Percentiles rank a stretch among this genome's conserved stretches.
Evolutionary conservation across 2,113 vertebrate species (phyloP).

Genomic region (Nipponia nippon): DNA sequence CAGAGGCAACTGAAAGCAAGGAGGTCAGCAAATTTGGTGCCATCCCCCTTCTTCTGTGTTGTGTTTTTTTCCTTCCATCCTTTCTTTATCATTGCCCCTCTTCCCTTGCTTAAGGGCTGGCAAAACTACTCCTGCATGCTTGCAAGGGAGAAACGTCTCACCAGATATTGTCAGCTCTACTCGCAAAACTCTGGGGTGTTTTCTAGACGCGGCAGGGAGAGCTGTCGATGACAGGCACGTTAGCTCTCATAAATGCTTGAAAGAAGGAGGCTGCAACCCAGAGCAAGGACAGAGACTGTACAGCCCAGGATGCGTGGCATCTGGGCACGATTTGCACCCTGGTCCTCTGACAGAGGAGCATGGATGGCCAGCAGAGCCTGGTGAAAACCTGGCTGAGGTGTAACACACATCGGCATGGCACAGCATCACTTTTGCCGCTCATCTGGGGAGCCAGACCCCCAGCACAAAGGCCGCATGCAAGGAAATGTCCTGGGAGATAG

Average conservation of each 20-base stretch:
- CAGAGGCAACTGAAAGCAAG: fast-evolving
- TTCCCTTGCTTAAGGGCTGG: neutral
- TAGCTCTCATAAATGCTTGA: neutral
- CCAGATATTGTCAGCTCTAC: neutral
- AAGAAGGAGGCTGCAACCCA: neutral
- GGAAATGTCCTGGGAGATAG: neutral
- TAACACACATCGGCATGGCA: neutral
- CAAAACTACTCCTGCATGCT: neutral
- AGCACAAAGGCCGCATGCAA: fast-evolving
- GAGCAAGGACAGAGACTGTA: neutral
- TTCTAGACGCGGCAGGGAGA: neutral
- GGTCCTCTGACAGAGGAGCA: neutral
- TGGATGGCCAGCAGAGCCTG: fast-evolving
- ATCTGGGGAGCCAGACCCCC: neutral
- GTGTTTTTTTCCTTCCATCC: neutral
- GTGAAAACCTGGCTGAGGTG: neutral
- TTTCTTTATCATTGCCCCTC: neutral
- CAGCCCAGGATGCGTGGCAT: neutral
- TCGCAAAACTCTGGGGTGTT: neutral
- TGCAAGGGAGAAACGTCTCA: neutral
- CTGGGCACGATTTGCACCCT: neutral
- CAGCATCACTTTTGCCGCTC: neutral
- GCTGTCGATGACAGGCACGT: fast-evolving
- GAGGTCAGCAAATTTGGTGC: neutral
- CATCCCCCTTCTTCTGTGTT: neutral